Evolutionary conservation across 2,888 invertebrate species (phyloP).

Genomic region (Melanotus villosus): DNA sequence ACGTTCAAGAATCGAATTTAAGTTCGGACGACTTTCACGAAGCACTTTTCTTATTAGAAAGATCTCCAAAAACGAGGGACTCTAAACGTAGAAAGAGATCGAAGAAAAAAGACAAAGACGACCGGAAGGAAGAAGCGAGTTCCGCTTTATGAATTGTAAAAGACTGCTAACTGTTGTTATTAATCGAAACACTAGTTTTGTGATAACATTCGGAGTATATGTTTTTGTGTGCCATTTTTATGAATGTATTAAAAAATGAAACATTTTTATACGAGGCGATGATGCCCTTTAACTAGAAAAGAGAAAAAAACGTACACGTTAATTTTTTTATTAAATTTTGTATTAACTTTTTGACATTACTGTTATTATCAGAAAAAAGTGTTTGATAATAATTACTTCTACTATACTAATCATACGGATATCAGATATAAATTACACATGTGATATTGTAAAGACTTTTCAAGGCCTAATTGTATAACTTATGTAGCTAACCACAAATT

Average conservation of each 20-base stretch:
- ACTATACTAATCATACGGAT: constrained; percentile 28
- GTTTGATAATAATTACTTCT: constrained; percentile 40
- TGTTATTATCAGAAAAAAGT: constrained; percentile 41
- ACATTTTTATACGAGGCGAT: constrained; percentile 40
- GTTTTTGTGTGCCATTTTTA: constrained; percentile 45
- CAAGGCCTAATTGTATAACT: constrained; percentile 32
- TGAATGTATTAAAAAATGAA: constrained; percentile 30
- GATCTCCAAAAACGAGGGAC: constrained; percentile 70
- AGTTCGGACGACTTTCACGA: constrained; percentile 74
- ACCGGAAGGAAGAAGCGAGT: constrained; percentile 68
- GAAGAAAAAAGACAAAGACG: constrained; percentile 68
- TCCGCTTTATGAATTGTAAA: constrained; percentile 67
- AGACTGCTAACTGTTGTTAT: constrained; percentile 60
- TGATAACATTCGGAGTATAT: constrained; percentile 52
- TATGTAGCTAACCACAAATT: constrained; percentile 18
- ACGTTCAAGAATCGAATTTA: constrained; percentile 72
- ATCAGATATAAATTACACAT: constrained; percentile 33
- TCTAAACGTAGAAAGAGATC: constrained; percentile 69
- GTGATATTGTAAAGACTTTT: constrained; percentile 40
- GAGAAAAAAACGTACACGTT: constrained; percentile 33
- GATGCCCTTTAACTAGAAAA: constrained; percentile 26
- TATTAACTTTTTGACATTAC: constrained; percentile 43
- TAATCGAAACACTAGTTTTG: constrained; percentile 58
- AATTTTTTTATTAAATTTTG: constrained; percentile 42
- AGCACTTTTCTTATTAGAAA: constrained; percentile 71